A percentile compares a stretch with the other conserved stretches of the same genome.
These are phyloP conservation scores for Eurytoma adleriae DNA, from an alignment of 2,888 invertebrate species.

Conservation along the genomic window DNA sequence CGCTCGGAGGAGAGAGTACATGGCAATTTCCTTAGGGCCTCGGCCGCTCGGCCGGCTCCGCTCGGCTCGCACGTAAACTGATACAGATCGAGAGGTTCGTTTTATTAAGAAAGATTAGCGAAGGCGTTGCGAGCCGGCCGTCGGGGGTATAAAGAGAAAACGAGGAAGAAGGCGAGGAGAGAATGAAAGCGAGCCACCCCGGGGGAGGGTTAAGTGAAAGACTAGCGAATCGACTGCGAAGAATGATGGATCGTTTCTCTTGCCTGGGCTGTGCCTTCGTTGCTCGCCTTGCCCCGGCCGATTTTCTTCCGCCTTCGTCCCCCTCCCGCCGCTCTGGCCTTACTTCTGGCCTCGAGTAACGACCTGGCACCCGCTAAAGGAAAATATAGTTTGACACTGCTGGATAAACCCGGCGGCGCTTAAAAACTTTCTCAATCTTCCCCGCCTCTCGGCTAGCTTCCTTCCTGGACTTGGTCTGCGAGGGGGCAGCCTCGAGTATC, in stretches of 20 bases:
- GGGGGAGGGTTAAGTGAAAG: slow-evolving; percentile 51
- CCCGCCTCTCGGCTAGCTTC: neutral
- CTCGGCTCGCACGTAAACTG: neutral
- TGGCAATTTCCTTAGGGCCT: slow-evolving; percentile 15
- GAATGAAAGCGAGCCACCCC: neutral
- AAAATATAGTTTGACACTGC: slow-evolving; percentile 39
- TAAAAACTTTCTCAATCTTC: slow-evolving; percentile 53
- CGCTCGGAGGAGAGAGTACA: neutral
- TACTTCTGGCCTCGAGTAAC: neutral
- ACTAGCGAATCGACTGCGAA: slow-evolving; percentile 50
- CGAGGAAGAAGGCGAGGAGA: slow-evolving; percentile 40
- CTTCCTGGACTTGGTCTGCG: slow-evolving; percentile 11
- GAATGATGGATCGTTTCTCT: slow-evolving; percentile 51
- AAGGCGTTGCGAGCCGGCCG: slow-evolving; percentile 40
- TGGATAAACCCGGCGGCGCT: slow-evolving; percentile 33
- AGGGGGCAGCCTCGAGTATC: neutral
- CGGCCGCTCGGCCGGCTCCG: neutral
- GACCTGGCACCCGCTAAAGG: slow-evolving; percentile 1
- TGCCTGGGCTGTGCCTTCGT: slow-evolving; percentile 24
- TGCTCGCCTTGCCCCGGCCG: slow-evolving; percentile 35
- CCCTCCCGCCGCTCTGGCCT: slow-evolving; percentile 52
- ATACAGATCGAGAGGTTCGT: slow-evolving; percentile 33
- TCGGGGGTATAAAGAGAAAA: neutral
- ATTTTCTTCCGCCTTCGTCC: too few species aligned
- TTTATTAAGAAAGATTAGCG: slow-evolving; percentile 50